A percentile compares a stretch with the other conserved stretches of the same genome.
These are phyloP conservation scores for Caenorhabditis parvicauda DNA, from an alignment of 2,888 invertebrate genomes.

Conservation along the genomic window DNA sequence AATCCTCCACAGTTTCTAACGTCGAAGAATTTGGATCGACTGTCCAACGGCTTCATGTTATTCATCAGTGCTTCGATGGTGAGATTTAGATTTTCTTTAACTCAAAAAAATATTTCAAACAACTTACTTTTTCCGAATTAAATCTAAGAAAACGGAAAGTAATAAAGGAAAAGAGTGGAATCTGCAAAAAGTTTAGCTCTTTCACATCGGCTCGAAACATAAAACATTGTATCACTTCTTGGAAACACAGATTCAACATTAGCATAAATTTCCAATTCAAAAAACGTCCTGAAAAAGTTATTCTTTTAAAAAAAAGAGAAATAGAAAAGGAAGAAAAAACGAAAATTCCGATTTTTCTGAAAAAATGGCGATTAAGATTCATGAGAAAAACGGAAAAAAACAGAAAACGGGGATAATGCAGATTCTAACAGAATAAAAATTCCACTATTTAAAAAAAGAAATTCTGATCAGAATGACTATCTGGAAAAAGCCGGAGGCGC, in stretches of 20 bases:
- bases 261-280: too few relatives aligned
- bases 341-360: background rate
- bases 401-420: too few relatives aligned
- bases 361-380: slow-evolving; percentile 7
- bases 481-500: too few relatives aligned
- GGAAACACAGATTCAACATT: too few relatives aligned
- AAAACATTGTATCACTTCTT: too few relatives aligned
- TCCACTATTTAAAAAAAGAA: too few relatives aligned
- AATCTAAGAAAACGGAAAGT: background rate
- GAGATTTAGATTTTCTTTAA: background rate
- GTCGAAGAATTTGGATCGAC: slow-evolving; percentile 19
- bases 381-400: slow-evolving; percentile 16
- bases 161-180: background rate
- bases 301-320: too few relatives aligned
- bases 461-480: too few relatives aligned
- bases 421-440: slow-evolving; percentile 17
- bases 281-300: too few relatives aligned
- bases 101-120: background rate
- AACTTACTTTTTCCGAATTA: background rate
- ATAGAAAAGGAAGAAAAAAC: too few relatives aligned
- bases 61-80: slow-evolving; percentile 49
- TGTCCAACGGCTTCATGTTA: slow-evolving; percentile 48
- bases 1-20: slow-evolving; percentile 38
- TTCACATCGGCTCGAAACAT: too few relatives aligned
- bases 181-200: too few relatives aligned